Evolutionary conservation across 2,113 vertebrate species (phyloP).

Genomic region (Carettochelys insculpta): DNA sequence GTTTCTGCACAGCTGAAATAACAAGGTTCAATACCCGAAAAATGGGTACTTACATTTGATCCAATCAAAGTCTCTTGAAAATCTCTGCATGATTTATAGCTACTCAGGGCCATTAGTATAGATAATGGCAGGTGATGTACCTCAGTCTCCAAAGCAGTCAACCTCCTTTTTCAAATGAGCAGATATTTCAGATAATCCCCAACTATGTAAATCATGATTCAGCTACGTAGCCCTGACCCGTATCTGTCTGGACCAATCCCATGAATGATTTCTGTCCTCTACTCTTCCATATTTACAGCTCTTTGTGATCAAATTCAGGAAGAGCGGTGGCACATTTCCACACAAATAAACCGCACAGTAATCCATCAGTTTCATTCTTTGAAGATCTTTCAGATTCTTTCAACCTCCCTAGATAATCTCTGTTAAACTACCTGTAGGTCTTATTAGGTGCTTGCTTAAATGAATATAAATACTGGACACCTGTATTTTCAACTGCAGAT

Average conservation of each 20-base stretch:
- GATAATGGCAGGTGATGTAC: accelerated
- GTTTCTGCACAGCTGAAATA: conserved; percentile 1
- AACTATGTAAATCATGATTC: neutral
- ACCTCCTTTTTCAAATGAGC: neutral
- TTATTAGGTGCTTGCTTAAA: conserved; percentile 15
- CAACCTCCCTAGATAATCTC: conserved; percentile 43
- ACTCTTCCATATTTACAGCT: conserved; percentile 19
- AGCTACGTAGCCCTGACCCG: neutral
- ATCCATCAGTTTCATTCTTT: neutral
- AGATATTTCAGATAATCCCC: neutral
- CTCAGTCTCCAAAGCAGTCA: neutral
- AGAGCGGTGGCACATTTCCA: conserved; percentile 31
- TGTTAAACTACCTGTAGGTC: neutral
- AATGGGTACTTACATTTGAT: neutral
- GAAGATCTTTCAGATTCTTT: conserved; percentile 45
- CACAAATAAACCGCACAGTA: conserved; percentile 42
- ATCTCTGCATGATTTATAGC: neutral
- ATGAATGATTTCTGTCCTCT: conserved; percentile 5
- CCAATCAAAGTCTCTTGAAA: neutral
- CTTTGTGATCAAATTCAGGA: conserved; percentile 35
- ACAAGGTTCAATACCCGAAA: neutral
- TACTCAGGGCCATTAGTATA: neutral
- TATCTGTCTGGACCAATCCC: conserved; percentile 6
- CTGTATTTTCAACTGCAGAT: neutral
- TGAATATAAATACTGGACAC: neutral